Evolutionary conservation across 2,797 vertebrate species (phyloP), one percentile per base, ranked within the genome.

Genomic region (Malurus splendens): DNA sequence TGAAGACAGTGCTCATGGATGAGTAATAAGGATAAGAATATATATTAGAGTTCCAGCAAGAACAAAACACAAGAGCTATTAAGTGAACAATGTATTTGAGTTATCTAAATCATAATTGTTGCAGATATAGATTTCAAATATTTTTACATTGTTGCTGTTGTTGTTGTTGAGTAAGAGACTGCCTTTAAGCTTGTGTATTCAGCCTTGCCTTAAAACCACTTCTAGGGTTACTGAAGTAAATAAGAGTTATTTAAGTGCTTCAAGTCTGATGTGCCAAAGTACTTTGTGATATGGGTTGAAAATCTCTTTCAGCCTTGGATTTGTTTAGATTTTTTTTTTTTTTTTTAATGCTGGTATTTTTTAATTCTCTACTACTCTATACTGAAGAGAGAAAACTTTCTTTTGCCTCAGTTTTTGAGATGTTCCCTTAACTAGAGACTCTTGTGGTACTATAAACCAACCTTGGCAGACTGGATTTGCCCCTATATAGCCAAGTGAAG

Each of bases 291-390:
- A 59, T 14, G 2, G 4, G 1, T 28, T 72, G 41, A 82, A 82
- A 64, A 36, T 9, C 20, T 25, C 9, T 59, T 68, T 81, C 17
- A 41, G 17, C 24, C 6, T 64, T 50, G 17, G 5, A 4, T 68
- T 61, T 44, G 3, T 4, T 7, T n/a, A 20, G 4, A 6, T 0
- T 33, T 33, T 33, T 33, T 33, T 2, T n/a, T 66, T 66, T 50
- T 66, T 36, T 30, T 42, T 9, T 10, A 65, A 51, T 18, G 38
- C 1, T 60, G 25, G 0, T 9, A 25, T 42, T 80, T 81, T 77
- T 56, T 5, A 54, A 48, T 9, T 22, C 10, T 2, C 0, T 32
- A 24, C 17, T 68, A 19, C 1, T 3, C 3, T 52, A 39, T 8
- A 39, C 11, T 75, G 41, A 74, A 68, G 20, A 62, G 7, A 18